Evolutionary conservation across 2,113 vertebrate genomes (phyloP), one percentile per base, ranked within the genome.

Genomic region (Puma concolor): DNA sequence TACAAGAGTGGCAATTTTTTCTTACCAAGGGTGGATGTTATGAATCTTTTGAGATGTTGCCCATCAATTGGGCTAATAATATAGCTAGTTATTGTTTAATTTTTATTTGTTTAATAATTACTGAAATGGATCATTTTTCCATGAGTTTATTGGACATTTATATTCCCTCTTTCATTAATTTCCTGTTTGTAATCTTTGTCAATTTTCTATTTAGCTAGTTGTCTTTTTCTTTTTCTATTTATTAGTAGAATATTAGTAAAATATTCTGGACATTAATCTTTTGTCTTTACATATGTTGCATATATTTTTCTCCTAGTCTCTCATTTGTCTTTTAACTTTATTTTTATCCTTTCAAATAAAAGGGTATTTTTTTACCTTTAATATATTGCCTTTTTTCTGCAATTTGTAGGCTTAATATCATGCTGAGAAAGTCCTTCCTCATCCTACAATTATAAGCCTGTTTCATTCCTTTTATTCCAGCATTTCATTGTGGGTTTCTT

Each of bases 321-420:
- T 96, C 50, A 91, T 4, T 71, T 94, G 38, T 21, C 27, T 93
- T 92, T 94, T 88, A 96, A 57, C 12, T 88, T 90, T 57, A 36
- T 91, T 86, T 95, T 94, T 71, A 52, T n/a, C n/a, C 36, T 87
- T 83, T 89, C 71, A 92, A 89, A 89, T 71, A 60, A 60, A 87
- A 41, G 57, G 57, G 7, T 7, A 23, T 60, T 60, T 2, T 60
- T 91, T 57, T 36, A 19, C 83, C 52, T 81, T 95, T 57, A 88
- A 67, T 95, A 67, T 57, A 4, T 52, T 94, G 31, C 76, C 95
- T 83, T 86, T n/a, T 71, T 21, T 9, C 72, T 69, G 27, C 89
- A 36, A 9, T 92, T 82, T 96, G 57, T 69, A 74, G 31, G 3
- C 79, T 95, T 88, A 44, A 48, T 63, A 48, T 81, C 27, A 69